Evolutionary conservation across 2,888 invertebrate species (phyloP).

Genomic region (Noctua comes): DNA sequence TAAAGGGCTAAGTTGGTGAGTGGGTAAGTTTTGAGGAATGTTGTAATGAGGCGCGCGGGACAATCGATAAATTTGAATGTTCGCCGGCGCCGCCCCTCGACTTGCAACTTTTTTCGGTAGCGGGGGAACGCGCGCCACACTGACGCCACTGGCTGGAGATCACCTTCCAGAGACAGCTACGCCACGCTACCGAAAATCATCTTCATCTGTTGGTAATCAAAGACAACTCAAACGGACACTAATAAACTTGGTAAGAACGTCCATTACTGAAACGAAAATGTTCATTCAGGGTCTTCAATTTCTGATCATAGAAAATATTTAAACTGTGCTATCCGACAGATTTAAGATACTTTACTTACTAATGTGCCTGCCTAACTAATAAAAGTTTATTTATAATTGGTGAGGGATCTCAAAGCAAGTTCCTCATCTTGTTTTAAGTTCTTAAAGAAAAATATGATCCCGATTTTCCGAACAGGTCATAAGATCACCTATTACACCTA

Average conservation of each 20-base stretch:
- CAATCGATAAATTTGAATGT: slow-evolving; percentile 91
- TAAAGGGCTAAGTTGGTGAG: slow-evolving; percentile 88
- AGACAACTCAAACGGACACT: neutral
- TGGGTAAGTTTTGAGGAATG: slow-evolving; percentile 89
- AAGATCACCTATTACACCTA: neutral
- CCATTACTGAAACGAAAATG: neutral
- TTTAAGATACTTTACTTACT: neutral
- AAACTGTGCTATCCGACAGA: neutral
- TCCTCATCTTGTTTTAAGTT: neutral
- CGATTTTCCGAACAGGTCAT: neutral
- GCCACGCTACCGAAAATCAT: slow-evolving; percentile 46
- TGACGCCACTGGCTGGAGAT: slow-evolving; percentile 80
- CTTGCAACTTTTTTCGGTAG: slow-evolving; percentile 90
- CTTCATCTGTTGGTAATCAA: neutral
- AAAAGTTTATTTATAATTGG: neutral
- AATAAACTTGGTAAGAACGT: neutral
- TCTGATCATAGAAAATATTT: neutral
- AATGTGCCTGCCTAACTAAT: neutral
- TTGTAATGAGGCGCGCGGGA: slow-evolving; percentile 88
- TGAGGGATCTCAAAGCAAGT: neutral
- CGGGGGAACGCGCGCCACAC: slow-evolving; percentile 84
- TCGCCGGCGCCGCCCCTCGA: slow-evolving; percentile 88
- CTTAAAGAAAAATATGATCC: neutral
- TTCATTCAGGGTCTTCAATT: neutral
- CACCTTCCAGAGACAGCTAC: slow-evolving; percentile 58